These are phyloP conservation scores for Heteromormyrus szaboi DNA, from an alignment of 2,797 vertebrate genomes.

Conservation along the genomic window DNA sequence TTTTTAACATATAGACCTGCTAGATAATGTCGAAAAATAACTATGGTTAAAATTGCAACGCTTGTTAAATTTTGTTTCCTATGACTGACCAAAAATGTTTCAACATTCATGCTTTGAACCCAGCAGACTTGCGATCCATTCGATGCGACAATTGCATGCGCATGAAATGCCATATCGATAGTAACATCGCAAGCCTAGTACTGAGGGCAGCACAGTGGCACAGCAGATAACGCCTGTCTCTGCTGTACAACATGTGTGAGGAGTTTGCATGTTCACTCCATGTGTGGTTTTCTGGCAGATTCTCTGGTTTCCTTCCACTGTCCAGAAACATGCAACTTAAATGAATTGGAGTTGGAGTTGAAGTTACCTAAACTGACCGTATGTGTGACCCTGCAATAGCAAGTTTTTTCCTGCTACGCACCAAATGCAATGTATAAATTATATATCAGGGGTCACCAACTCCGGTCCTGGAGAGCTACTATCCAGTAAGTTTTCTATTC, in stretches of 20 bases:
- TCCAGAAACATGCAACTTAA: not conserved
- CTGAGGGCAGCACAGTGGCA: not conserved
- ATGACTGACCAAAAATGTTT: not conserved
- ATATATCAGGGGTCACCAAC: too few relatives aligned
- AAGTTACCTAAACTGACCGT: not conserved
- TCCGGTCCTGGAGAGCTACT: too few relatives aligned
- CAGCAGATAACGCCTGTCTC: not conserved
- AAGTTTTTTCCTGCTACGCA: not conserved
- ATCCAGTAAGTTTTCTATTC: too few relatives aligned
- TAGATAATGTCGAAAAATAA: not conserved
- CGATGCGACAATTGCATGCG: not conserved
- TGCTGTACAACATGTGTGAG: not conserved
- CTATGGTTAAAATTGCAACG: not conserved
- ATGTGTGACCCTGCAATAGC: not conserved
- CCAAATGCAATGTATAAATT: not conserved
- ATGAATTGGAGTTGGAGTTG: not conserved
- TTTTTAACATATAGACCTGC: not conserved
- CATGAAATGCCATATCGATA: not conserved
- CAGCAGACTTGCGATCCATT: not conserved
- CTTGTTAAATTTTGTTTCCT: not conserved
- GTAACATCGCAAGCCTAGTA: not conserved
- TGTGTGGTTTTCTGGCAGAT: not conserved
- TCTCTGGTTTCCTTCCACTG: not conserved
- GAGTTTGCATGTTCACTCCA: not conserved
- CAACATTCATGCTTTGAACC: not conserved